These are phyloP conservation scores for Dilophus febrilis DNA, from an alignment of 2,888 invertebrate species.

Conservation along the genomic window DNA sequence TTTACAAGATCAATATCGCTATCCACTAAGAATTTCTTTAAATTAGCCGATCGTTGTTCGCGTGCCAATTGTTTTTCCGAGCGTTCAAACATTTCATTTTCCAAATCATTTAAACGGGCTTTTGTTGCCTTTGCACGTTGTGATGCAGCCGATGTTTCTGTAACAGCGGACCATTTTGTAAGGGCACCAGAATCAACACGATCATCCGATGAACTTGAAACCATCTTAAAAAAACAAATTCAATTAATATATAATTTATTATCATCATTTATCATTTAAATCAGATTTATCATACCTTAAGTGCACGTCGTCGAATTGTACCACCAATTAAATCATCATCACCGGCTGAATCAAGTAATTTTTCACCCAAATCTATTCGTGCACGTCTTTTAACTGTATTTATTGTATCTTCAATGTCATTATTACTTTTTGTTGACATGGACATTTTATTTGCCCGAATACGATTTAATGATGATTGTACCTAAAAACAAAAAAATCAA, in stretches of 20 bases:
- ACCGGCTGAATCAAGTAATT: conserved; percentile 45
- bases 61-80: conserved; percentile 49
- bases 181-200: conserved; percentile 27
- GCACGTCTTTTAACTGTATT: conserved; percentile 39
- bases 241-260: conserved; percentile 8
- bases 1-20: conserved; percentile 23
- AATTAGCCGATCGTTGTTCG: conserved; percentile 51
- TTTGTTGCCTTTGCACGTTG: conserved; percentile 46
- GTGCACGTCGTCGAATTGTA: conserved; percentile 33
- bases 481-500: conserved; percentile 24
- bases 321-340: conserved; percentile 38
- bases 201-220: conserved; percentile 15
- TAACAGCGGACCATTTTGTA: conserved; percentile 48
- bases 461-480: conserved; percentile 39
- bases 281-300: conserved; percentile 19
- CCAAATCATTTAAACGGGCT: conserved; percentile 51
- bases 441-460: conserved; percentile 37
- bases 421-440: conserved; percentile 11
- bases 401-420: conserved; percentile 43
- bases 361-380: conserved; percentile 40
- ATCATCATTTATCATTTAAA: background rate
- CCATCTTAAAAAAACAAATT: conserved; percentile 3
- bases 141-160: conserved; percentile 36
- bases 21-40: conserved; percentile 50
- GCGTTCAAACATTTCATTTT: conserved; percentile 57